Conservation (phyloP, 2,888 invertebrate species). For the Bibio marci region DNA sequence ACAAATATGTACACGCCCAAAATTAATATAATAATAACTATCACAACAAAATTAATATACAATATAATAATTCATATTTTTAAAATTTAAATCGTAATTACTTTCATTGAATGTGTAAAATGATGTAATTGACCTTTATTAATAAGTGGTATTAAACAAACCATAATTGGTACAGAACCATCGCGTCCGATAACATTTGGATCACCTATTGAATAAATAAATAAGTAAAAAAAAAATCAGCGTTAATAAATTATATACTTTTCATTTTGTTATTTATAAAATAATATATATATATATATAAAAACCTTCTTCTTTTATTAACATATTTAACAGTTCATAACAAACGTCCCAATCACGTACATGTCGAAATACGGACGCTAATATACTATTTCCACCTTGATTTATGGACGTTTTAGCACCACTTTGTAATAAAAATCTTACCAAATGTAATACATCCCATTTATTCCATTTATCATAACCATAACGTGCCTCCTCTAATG, state of each 20-base stretch:
- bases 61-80: too few species aligned
- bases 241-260: not conserved
- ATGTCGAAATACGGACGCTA: constrained; percentile 52
- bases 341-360: constrained; percentile 51
- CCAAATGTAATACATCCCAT: constrained; percentile 55
- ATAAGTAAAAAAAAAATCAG: not conserved
- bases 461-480: constrained; percentile 56
- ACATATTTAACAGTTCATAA: constrained; percentile 29
- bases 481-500: constrained; percentile 47
- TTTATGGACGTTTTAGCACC: constrained; percentile 51
- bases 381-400: constrained; percentile 47
- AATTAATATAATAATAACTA: too few species aligned
- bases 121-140: constrained; percentile 57
- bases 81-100: constrained; percentile 15
- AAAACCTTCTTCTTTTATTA: constrained; percentile 28
- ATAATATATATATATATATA: too few species aligned
- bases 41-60: too few species aligned
- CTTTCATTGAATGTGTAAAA: constrained; percentile 57
- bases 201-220: constrained; percentile 30
- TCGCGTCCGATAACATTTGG: constrained; percentile 54
- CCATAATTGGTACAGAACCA: constrained; percentile 56
- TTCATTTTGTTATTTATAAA: too few species aligned
- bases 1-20: too few species aligned
- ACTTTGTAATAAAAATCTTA: constrained; percentile 41
- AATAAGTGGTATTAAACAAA: constrained; percentile 53